Base-by-base conservation (phyloP, 2,113 vertebrate species). In the Tragelaphus imberbis region DNA sequence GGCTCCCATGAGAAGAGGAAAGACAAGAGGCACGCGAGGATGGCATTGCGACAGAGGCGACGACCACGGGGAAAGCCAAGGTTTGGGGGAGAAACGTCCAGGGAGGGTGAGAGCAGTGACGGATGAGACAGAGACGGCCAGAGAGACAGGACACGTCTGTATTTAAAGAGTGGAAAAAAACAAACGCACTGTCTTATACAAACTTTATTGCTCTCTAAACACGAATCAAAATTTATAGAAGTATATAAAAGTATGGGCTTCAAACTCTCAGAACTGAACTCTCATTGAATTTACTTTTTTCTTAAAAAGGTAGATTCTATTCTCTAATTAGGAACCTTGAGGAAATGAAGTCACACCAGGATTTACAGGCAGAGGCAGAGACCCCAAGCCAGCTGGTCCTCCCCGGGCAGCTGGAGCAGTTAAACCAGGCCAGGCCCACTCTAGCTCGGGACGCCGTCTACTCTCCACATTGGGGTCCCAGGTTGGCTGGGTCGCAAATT, bases 161-260 rank as follows among this genome's bases (percentile, higher is more conserved):
- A 59, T 16, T 93, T 91, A 91, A 56, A 82, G 53, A 92, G 51
- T 0, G 21, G 53, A 61, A 90, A 40, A 53, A 68, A 94, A 47
- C 40, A 94, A 27, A 90, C 27, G n/a, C 3, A 10, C 17, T 19
- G 44, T 33, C 19, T 71, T 47, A 95, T 6, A 58, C 10, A 90
- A 63, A 84, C 28, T 95, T 97, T 96, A 98, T 89, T 96, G 25
- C 79, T 94, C 88, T 82, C 89, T 85, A 96, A 95, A 97, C 97
- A n/a, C 59, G 21, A 58, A 19, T 13, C 90, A 58, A 85, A 91
- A 25, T 84, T 90, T 88, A 91, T 68, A 94, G 86, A 94, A 51
- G 36, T 56, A 79, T 63, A 87, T 28, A 96, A 7, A 92, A 92
- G 36, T 44, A 23, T 33, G 92, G 47, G 55, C 5, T 61, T 94